phyloP scores from a whole-genome alignment of 2,113 vertebrate species.

The Eulemur rufifrons region DNA sequence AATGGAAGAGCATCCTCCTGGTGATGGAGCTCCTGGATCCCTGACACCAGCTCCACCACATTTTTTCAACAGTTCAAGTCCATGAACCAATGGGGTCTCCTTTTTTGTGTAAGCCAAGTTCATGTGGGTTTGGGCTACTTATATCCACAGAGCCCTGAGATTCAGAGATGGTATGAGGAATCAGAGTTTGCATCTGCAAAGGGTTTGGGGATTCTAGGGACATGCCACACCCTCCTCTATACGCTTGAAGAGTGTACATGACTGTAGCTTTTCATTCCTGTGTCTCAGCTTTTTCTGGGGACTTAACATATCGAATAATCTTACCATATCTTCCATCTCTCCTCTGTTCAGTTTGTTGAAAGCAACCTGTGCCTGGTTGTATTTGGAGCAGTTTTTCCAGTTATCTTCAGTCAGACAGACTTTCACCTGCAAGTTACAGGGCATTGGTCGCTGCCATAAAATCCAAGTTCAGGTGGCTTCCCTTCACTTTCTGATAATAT shows the following conservation, averaged over 20 bases:
- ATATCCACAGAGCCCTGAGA: background rate
- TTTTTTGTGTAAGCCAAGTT: background rate
- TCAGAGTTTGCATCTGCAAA: background rate
- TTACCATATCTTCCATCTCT: background rate
- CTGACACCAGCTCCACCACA: background rate
- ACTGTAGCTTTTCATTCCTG: background rate
- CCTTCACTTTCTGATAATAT: background rate
- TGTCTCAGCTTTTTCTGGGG: background rate
- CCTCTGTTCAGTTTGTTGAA: background rate
- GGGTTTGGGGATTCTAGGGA: background rate
- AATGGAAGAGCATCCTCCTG: background rate
- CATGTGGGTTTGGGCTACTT: background rate
- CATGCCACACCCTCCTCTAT: background rate
- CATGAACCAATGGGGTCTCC: background rate
- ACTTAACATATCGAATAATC: background rate
- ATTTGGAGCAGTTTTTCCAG: background rate
- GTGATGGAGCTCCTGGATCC: no score
- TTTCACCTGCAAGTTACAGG: background rate
- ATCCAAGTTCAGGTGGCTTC: background rate
- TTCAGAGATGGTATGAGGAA: background rate
- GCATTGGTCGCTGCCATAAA: background rate
- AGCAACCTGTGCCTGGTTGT: background rate
- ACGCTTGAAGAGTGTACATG: background rate
- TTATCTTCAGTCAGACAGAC: background rate
- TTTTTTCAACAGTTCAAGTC: background rate